These are phyloP conservation scores for Magallana ariakensis DNA, from an alignment of 1,140 invertebrate species.

Conservation along the genomic window DNA sequence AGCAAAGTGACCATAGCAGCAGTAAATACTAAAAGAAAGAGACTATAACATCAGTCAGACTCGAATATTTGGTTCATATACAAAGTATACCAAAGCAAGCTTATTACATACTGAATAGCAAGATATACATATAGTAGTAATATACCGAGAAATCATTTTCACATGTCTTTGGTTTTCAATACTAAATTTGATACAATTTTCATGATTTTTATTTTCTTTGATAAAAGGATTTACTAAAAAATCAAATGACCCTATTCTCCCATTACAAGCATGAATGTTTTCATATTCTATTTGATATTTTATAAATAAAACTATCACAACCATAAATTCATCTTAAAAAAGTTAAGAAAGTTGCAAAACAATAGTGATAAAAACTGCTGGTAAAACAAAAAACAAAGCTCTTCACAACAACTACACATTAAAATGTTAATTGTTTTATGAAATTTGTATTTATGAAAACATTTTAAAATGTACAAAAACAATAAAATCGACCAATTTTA, in stretches of 20 bases:
- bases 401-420: slow-evolving; percentile 25
- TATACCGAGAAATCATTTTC: neutral
- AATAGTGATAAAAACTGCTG: neutral
- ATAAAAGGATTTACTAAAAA: neutral
- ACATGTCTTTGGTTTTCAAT: neutral
- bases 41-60: slow-evolving; percentile 18
- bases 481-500: neutral
- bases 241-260: neutral
- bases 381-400: neutral
- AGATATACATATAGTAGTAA: neutral
- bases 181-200: neutral
- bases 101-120: neutral
- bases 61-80: neutral
- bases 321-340: neutral
- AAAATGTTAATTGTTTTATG: slow-evolving; percentile 26
- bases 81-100: slow-evolving; percentile 11
- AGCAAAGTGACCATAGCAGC: neutral
- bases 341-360: neutral
- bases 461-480: slow-evolving; percentile 17
- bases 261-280: neutral
- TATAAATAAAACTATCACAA: neutral
- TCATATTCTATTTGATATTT: neutral
- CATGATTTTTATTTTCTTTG: neutral
- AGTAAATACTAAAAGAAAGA: slow-evolving; percentile 29
- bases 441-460: slow-evolving; percentile 11